Conservation (phyloP, 92 coral and sea anemone genomes). For the Porites lobata region DNA sequence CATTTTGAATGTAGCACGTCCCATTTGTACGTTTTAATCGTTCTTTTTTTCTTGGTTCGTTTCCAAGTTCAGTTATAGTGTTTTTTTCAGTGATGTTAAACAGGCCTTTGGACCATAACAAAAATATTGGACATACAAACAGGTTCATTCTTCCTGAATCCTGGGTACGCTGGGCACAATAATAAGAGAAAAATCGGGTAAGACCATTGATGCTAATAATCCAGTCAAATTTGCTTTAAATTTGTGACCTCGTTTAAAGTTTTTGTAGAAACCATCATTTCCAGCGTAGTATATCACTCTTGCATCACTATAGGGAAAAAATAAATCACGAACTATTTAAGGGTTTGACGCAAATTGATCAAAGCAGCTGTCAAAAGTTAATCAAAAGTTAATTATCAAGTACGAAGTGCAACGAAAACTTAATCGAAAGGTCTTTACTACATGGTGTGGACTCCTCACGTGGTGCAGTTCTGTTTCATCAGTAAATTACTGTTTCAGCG, state of each 20-base stretch:
- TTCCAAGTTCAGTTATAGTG: neutral
- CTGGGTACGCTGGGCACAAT: neutral
- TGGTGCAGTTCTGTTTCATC: too few relatives aligned
- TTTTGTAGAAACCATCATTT: neutral
- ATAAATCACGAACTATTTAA: neutral
- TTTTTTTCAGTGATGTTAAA: too few relatives aligned
- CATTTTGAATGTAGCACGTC: too few relatives aligned
- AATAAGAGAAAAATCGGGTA: neutral
- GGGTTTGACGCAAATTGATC: slow-evolving; percentile 5
- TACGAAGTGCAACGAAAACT: too few relatives aligned
- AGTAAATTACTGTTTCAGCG: too few relatives aligned
- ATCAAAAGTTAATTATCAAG: neutral
- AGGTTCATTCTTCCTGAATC: neutral
- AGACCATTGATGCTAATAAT: too few relatives aligned
- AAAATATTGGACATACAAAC: neutral
- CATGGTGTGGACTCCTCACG: too few relatives aligned
- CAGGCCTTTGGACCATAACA: neutral
- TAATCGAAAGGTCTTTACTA: too few relatives aligned
- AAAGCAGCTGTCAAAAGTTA: neutral
- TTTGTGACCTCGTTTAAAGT: too few relatives aligned
- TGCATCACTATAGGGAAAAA: neutral
- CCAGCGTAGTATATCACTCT: neutral
- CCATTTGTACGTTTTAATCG: neutral
- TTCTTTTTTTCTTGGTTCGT: neutral
- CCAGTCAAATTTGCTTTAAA: too few relatives aligned